Conservation (phyloP, 2,888 invertebrate species). For the Salticus scenicus region DNA sequence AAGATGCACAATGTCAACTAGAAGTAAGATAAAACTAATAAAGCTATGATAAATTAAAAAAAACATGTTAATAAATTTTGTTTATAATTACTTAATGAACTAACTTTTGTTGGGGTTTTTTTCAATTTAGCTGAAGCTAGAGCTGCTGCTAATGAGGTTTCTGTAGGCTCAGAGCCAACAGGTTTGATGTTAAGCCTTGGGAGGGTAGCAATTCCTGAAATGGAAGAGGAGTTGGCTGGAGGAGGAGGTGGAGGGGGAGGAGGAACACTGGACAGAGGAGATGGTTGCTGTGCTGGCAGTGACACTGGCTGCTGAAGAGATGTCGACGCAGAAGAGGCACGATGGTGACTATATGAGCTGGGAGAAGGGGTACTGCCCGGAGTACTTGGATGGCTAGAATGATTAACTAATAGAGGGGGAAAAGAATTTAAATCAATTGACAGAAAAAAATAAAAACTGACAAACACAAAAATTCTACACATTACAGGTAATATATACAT, state of each 20-base stretch:
- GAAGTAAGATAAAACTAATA: too few relatives aligned
- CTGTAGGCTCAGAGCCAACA: constrained; percentile 28
- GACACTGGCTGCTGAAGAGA: constrained; percentile 15
- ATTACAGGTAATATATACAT: too few relatives aligned
- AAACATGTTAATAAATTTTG: too few relatives aligned
- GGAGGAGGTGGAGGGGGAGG: constrained; percentile 73
- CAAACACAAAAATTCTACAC: too few relatives aligned
- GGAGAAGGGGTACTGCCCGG: constrained; percentile 50
- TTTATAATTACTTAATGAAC: too few relatives aligned
- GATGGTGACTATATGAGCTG: constrained; percentile 51
- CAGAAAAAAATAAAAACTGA: background rate
- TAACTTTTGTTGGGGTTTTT: constrained; percentile 73
- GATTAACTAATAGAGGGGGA: constrained; percentile 11
- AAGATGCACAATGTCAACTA: too few relatives aligned
- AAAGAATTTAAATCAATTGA: background rate
- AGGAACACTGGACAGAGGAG: constrained; percentile 68
- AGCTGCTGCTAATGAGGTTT: constrained; percentile 87
- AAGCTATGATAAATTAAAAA: too few relatives aligned
- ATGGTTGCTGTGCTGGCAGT: constrained; percentile 5
- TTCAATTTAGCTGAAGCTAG: constrained; percentile 86
- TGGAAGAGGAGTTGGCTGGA: constrained; percentile 73
- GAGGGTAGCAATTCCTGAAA: constrained; percentile 47
- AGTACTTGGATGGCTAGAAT: constrained; percentile 55
- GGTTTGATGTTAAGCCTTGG: constrained; percentile 75
- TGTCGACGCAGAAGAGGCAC: constrained; percentile 39